Evolutionary conservation across 2,113 vertebrate species (phyloP).

Genomic region (Corvus cornix): DNA sequence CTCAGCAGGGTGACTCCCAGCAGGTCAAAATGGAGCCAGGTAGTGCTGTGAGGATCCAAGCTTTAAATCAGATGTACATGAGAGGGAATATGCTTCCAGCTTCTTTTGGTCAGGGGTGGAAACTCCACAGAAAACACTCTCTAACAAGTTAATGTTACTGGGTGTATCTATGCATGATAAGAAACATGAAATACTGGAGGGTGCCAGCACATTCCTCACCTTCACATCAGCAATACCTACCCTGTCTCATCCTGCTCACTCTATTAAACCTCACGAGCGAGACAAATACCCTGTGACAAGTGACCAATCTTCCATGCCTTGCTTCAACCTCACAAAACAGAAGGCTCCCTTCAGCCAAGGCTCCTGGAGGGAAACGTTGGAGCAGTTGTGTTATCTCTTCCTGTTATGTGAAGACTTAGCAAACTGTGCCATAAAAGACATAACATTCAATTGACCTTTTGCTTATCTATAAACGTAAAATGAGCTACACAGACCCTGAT

Average conservation of each 20-base stretch:
- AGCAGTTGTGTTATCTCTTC: background rate
- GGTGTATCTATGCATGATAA: fast-evolving
- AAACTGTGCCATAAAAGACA: conserved; percentile 35
- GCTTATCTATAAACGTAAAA: conserved; percentile 79
- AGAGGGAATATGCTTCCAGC: background rate
- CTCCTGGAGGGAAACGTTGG: background rate
- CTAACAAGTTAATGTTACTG: background rate
- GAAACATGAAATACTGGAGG: background rate
- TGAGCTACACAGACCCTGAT: conserved; percentile 59
- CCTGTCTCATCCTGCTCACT: background rate
- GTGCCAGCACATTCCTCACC: background rate
- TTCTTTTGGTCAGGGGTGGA: background rate
- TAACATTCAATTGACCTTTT: conserved; percentile 80
- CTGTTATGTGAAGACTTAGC: background rate
- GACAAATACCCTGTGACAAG: conserved; percentile 21
- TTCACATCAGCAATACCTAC: background rate
- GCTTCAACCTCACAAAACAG: background rate
- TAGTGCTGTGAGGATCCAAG: background rate
- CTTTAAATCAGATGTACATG: background rate
- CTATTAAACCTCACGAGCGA: conserved; percentile 42
- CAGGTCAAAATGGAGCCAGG: background rate
- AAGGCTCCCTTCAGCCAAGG: background rate
- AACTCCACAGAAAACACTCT: background rate
- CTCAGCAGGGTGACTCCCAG: background rate
- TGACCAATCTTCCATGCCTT: conserved; percentile 4